A percentile compares a stretch with the other conserved stretches of the same genome.
Evolutionary conservation across 23 tunicate genomes (phyloP).

Genomic region (Pegea sp.): DNA sequence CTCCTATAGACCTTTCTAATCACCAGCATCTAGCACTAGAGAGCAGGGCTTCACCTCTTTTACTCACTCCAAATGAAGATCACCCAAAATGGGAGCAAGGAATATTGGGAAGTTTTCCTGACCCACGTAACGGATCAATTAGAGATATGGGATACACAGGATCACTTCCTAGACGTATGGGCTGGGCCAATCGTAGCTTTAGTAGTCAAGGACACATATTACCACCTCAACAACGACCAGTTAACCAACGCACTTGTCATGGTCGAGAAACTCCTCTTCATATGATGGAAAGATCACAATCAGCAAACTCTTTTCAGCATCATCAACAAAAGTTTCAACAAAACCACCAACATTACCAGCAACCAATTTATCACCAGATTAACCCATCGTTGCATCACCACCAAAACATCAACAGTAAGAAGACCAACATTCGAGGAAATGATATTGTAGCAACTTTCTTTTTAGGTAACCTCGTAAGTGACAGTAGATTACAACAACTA

Average conservation of each 20-base stretch:
- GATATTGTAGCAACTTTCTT: too few species aligned
- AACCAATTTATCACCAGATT: not conserved
- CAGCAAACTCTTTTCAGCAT: slow-evolving; percentile 23
- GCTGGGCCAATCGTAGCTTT: not conserved
- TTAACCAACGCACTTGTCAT: not conserved
- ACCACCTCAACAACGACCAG: slow-evolving; percentile 1
- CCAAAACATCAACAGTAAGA: too few species aligned
- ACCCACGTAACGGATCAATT: not conserved
- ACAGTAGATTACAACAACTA: too few species aligned
- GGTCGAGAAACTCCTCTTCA: slow-evolving; percentile 18
- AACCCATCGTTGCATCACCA: too few species aligned
- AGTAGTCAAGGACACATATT: not conserved
- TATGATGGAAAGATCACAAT: slow-evolving; percentile 37
- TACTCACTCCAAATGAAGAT: slow-evolving; percentile 6
- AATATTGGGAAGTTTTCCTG: not conserved
- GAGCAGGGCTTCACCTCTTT: not conserved
- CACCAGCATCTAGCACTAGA: too few species aligned
- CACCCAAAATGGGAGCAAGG: slow-evolving; percentile 2
- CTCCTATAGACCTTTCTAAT: slow-evolving; percentile 15
- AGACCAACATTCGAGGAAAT: too few species aligned
- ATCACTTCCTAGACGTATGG: not conserved
- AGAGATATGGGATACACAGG: not conserved
- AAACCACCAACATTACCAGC: not conserved
- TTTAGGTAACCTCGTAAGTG: too few species aligned
- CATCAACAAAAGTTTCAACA: not conserved